A percentile compares a stretch with the other conserved stretches of the same genome.
Evolutionary conservation across 1,140 invertebrate species (phyloP).

Genomic region (Venturia canescens): DNA sequence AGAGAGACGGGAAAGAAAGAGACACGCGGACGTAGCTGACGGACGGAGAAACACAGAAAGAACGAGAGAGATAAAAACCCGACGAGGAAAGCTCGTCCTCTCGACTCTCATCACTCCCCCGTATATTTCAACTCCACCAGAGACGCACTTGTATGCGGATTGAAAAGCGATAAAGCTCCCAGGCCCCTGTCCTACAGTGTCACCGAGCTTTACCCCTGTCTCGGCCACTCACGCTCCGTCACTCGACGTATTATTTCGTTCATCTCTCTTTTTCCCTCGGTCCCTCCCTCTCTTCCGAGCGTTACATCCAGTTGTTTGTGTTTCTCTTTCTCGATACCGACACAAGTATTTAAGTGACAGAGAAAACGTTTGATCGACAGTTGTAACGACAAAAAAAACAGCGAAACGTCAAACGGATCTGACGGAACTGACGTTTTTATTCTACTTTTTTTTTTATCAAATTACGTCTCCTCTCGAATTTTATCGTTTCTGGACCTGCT

Average conservation of each 20-base stretch:
- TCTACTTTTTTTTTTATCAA: background rate
- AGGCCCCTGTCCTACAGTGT: background rate
- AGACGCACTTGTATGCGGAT: slow-evolving; percentile 62
- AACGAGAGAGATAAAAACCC: slow-evolving; percentile 36
- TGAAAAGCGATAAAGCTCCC: slow-evolving; percentile 63
- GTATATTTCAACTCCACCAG: background rate
- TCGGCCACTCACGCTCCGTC: slow-evolving; percentile 5
- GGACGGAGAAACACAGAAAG: slow-evolving; percentile 32
- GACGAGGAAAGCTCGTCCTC: background rate
- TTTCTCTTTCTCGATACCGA: no score
- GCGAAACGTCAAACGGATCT: background rate
- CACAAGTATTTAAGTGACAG: background rate
- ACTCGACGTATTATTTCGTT: slow-evolving; percentile 11
- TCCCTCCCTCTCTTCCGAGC: background rate
- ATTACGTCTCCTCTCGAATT: background rate
- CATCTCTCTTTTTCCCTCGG: background rate
- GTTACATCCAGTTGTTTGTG: no score
- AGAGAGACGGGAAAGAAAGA: slow-evolving; percentile 1
- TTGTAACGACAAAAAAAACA: background rate
- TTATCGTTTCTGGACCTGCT: background rate
- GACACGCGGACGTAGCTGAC: background rate
- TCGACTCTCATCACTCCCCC: slow-evolving; percentile 49
- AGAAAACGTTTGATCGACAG: background rate
- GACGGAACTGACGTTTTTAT: background rate
- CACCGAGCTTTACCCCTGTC: slow-evolving; percentile 6